phyloP scores from a whole-genome alignment of 2,113 vertebrate species.

The Neolamprologus sp. region DNA sequence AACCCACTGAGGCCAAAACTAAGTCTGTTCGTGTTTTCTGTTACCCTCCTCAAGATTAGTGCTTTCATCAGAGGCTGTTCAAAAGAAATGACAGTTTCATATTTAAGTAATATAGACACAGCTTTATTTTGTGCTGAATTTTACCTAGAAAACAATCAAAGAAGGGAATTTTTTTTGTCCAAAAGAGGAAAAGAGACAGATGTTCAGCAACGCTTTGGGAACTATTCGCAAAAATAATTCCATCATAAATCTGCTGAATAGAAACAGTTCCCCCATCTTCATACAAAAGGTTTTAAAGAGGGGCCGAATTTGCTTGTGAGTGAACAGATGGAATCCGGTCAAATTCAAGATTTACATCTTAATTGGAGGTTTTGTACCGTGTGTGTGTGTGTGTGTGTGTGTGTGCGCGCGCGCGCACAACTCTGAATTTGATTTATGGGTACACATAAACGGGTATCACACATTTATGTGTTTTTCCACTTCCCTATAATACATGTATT shows the following conservation, averaged over 20 bases:
- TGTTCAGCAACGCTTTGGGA: background rate
- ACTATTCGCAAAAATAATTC: background rate
- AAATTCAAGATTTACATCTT: background rate
- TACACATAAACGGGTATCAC: background rate
- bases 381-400: background rate
- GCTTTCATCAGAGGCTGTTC: background rate
- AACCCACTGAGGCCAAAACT: background rate
- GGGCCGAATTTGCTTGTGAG: background rate
- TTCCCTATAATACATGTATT: background rate
- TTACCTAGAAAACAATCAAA: background rate
- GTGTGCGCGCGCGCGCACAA: rapidly evolving
- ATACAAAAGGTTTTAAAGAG: background rate
- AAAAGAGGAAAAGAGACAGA: background rate
- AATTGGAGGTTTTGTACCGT: background rate
- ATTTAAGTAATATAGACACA: background rate
- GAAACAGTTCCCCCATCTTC: background rate
- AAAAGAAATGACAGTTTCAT: background rate
- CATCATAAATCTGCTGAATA: background rate
- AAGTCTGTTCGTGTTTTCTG: background rate
- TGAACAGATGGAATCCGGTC: background rate
- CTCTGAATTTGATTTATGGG: background rate
- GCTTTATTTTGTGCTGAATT: background rate
- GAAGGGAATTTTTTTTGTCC: background rate
- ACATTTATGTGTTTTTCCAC: background rate
- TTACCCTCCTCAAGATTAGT: background rate